Base-by-base conservation (phyloP, 2,888 invertebrate genomes). In the Caenorhabditis sp. region DNA sequence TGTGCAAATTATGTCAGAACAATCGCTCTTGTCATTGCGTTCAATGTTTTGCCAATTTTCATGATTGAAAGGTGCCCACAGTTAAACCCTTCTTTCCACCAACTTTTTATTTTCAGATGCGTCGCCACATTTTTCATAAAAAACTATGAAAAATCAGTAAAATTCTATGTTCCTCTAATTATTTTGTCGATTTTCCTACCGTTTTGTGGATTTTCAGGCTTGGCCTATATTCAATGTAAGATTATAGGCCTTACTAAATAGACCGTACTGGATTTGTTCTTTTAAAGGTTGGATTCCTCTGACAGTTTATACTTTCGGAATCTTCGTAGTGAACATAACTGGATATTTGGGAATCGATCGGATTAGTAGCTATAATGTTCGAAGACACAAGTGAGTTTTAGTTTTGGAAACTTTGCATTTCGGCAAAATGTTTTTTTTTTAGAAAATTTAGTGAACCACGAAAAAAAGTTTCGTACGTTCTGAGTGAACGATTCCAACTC, bases 1-100 rank as follows among this genome's bases (percentile, higher is more conserved):
- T 31, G 43, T 19, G 67, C 72, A 1, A 72, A 68, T 36, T 72
- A 64, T 24, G 43, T 64, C 50, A 36, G 72, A 19, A 72, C 72
- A 4, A 64, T 72, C n/a, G 60, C 63, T 3, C 27, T 72, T 1
- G 67, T 72, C 65, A 72, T 72, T 14, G 72, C 72, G 1, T 62
- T 72, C 58, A 67, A 72, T 60, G 63, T 72, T 19, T 50, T 72
- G 1, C 72, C 72, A 27, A 72, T 65, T 1, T 72, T 72, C 21
- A 72, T 62, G 64, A 36, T 72, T 17, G 72, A 72, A 49, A 23
- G 72, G 63, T 63, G 17, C n/a, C n/a, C n/a, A n/a, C n/a, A n/a
- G n/a, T n/a, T n/a, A n/a, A n/a, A n/a, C n/a, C n/a, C n/a, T n/a
- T n/a, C n/a, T n/a, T n/a, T 50, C 43, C 49, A 50, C 12, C 64